Percentiles rank a stretch among this genome's conserved stretches.
Conservation (phyloP, 2,797 vertebrate genomes). For the Cynodonichthys magdalenae region DNA sequence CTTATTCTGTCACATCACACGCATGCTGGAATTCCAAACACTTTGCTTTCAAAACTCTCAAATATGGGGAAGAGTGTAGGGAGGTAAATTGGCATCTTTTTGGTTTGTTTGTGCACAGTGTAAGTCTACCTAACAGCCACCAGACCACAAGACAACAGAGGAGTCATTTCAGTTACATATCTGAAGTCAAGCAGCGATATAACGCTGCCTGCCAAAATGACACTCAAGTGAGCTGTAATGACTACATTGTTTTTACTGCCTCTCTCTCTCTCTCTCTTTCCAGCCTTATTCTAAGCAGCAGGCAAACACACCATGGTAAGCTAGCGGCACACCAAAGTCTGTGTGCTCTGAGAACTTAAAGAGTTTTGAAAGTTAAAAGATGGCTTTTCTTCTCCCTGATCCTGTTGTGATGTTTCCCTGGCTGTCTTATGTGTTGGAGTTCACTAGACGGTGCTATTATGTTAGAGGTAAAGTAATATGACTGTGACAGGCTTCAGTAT, state of each 20-base stretch:
- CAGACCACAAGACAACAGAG: conserved; percentile 79
- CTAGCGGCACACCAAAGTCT: conserved; percentile 72
- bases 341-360: conserved; percentile 83
- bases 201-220: conserved; percentile 80
- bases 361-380: conserved; percentile 87
- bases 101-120: conserved; percentile 78
- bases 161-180: conserved; percentile 77
- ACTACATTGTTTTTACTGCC: conserved; percentile 76
- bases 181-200: conserved; percentile 77
- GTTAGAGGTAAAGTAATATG: conserved; percentile 80
- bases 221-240: conserved; percentile 82
- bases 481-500: conserved; percentile 82
- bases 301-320: conserved; percentile 67
- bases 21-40: conserved; percentile 69
- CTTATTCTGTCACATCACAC: conserved; percentile 51
- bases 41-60: conserved; percentile 73
- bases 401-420: conserved; percentile 81
- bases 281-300: conserved; percentile 66
- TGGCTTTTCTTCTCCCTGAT: conserved; percentile 77
- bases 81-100: conserved; percentile 81
- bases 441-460: conserved; percentile 80
- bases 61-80: conserved; percentile 66
- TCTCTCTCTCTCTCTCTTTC: conserved; percentile 49
- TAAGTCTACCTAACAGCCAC: conserved; percentile 80
- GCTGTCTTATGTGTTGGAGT: conserved; percentile 77